A percentile compares a stretch with the other conserved stretches of the same genome.
These are phyloP conservation scores for Rhagium mordax DNA, from an alignment of 2,888 invertebrate genomes.

Conservation along the genomic window DNA sequence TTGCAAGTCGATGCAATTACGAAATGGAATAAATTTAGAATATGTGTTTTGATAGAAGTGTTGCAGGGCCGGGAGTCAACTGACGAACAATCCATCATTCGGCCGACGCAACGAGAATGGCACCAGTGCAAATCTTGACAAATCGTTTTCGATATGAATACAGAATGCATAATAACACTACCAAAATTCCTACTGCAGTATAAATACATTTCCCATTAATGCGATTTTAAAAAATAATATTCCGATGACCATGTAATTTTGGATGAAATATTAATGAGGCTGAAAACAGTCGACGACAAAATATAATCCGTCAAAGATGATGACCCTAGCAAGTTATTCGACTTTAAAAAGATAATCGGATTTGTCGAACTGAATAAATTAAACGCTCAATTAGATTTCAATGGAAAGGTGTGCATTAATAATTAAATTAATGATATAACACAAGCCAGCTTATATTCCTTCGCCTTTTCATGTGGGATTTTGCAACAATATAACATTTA, in stretches of 20 bases:
- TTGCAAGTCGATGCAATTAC: slow-evolving; percentile 63
- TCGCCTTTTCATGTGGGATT: slow-evolving; percentile 36
- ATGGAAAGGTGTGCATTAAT: slow-evolving; percentile 49
- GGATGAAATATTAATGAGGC: slow-evolving; percentile 52
- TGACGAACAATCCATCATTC: slow-evolving; percentile 67
- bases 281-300: slow-evolving; percentile 47
- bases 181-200: slow-evolving; percentile 37
- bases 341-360: slow-evolving; percentile 46
- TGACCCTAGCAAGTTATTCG: slow-evolving; percentile 36
- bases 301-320: slow-evolving; percentile 48
- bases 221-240: slow-evolving; percentile 48
- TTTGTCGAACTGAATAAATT: slow-evolving; percentile 52
- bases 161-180: slow-evolving; percentile 63
- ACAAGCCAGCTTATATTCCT: neutral
- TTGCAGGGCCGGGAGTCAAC: slow-evolving; percentile 65
- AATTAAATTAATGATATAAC: slow-evolving; percentile 51
- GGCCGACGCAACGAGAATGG: slow-evolving; percentile 61
- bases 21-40: slow-evolving; percentile 64
- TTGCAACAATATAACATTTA: slow-evolving; percentile 23
- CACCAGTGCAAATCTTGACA: slow-evolving; percentile 69
- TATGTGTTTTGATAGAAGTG: slow-evolving; percentile 67
- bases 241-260: slow-evolving; percentile 46
- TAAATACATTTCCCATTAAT: slow-evolving; percentile 41
- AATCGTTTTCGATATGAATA: slow-evolving; percentile 69
- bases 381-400: slow-evolving; percentile 48